Percentiles rank a stretch among this genome's conserved stretches.
Conservation (phyloP, 2,797 vertebrate genomes). For the Propithecus perrieri region DNA sequence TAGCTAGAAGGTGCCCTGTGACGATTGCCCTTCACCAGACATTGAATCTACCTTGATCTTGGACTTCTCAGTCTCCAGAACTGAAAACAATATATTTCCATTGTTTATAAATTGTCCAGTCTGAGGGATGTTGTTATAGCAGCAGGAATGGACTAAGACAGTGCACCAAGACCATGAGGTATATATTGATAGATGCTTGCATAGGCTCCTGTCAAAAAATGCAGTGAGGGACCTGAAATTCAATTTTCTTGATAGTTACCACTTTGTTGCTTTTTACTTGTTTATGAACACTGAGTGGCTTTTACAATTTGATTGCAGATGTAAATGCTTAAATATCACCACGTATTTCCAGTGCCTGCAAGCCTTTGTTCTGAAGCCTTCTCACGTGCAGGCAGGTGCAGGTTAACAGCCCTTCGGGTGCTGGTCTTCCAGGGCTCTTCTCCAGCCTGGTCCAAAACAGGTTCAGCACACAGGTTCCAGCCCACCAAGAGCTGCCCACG, state of each 20-base stretch:
- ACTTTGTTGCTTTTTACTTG: not conserved
- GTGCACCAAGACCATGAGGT: not conserved
- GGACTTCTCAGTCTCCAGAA: not conserved
- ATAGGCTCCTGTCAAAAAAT: not conserved
- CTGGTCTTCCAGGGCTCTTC: not conserved
- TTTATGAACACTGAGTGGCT: not conserved
- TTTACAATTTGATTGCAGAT: conserved; percentile 4
- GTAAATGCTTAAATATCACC: not conserved
- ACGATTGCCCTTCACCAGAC: not conserved
- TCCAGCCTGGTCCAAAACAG: not conserved
- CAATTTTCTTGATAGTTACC: not conserved
- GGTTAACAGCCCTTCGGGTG: not conserved
- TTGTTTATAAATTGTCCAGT: not conserved
- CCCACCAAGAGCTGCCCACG: not conserved
- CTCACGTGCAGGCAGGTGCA: not conserved
- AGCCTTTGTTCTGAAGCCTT: not conserved
- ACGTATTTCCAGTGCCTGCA: not conserved
- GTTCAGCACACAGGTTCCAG: not conserved
- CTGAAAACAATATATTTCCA: not conserved
- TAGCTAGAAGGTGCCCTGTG: not conserved
- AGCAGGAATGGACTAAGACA: not conserved
- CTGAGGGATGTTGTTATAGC: not conserved
- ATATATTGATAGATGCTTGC: not conserved
- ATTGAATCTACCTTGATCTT: not conserved
- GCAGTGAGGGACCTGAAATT: not conserved